Conservation (phyloP, 2,113 vertebrate genomes). For the human (Homo sapiens) region DNA sequence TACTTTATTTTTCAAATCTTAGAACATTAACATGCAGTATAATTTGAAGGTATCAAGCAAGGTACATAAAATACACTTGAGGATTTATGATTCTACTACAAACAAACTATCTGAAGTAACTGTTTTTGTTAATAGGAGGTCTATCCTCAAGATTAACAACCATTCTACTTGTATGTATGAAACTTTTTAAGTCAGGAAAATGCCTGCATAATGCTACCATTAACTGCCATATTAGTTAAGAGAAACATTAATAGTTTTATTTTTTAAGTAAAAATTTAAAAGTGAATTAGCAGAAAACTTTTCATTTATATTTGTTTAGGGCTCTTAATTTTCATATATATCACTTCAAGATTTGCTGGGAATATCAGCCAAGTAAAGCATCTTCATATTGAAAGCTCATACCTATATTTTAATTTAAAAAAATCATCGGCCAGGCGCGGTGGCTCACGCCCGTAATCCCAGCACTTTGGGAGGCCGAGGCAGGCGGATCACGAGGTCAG, state of each 20-base stretch:
- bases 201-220: background rate
- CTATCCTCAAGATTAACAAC: background rate
- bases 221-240: background rate
- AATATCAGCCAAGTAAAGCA: constrained; percentile 34
- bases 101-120: constrained; percentile 12
- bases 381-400: background rate
- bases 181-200: constrained; percentile 40
- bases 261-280: constrained; percentile 46
- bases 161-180: background rate
- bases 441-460: no score
- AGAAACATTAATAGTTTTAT: constrained; percentile 28
- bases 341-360: constrained; percentile 20
- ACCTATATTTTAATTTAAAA: background rate
- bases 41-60: constrained; percentile 10
- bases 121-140: background rate
- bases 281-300: background rate
- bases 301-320: background rate
- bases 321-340: constrained; percentile 26
- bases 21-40: background rate
- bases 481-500: no score
- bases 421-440: no score
- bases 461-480: no score
- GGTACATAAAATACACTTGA: background rate
- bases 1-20: constrained; percentile 19
- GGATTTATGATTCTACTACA: background rate